Percentiles rank a stretch among this genome's conserved stretches.
Evolutionary conservation across 2,113 vertebrate species (phyloP).

Genomic region (Scomber japonicus): DNA sequence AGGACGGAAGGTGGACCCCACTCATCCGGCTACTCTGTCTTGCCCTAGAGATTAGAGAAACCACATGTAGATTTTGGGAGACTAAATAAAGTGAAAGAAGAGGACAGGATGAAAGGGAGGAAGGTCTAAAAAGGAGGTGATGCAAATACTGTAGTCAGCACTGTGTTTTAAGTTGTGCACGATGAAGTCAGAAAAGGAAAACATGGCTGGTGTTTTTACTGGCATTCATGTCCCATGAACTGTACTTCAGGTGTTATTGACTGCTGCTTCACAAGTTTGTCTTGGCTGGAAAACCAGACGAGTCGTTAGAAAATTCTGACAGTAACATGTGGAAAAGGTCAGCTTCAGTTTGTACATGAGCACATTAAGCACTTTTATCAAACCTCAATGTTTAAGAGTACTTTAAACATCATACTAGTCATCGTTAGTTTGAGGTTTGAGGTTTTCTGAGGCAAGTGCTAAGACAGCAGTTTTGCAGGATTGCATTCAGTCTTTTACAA

Average conservation of each 20-base stretch:
- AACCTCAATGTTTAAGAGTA: constrained; percentile 35
- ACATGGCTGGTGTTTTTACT: constrained; percentile 51
- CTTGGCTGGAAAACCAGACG: constrained; percentile 65
- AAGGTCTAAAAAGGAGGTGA: constrained; percentile 42
- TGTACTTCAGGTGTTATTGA: constrained; percentile 50
- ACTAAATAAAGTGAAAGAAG: constrained; percentile 33
- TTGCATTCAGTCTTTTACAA: constrained; percentile 57
- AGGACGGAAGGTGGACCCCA: constrained; percentile 43
- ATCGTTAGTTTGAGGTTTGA: constrained; percentile 20
- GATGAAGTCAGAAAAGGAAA: constrained; percentile 45
- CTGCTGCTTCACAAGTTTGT: constrained; percentile 36
- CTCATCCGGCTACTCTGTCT: constrained; percentile 35
- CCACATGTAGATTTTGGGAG: constrained; percentile 38
- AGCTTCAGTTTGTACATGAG: constrained; percentile 23
- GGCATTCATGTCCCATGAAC: constrained; percentile 31
- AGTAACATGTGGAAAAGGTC: constrained; percentile 41
- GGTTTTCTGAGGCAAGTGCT: constrained; percentile 47
- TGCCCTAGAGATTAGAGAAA: constrained; percentile 37
- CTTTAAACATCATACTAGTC: constrained; percentile 39
- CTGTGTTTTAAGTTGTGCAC: constrained; percentile 16
- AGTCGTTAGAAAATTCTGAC: constrained; percentile 61
- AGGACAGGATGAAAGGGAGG: constrained; percentile 14
- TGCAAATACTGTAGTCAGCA: constrained; percentile 27
- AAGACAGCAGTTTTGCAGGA: constrained; percentile 49
- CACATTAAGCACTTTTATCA: constrained; percentile 38